A percentile compares a stretch with the other conserved stretches of the same genome.
Conservation (phyloP, 2,113 vertebrate genomes). For the Otis tarda region DNA sequence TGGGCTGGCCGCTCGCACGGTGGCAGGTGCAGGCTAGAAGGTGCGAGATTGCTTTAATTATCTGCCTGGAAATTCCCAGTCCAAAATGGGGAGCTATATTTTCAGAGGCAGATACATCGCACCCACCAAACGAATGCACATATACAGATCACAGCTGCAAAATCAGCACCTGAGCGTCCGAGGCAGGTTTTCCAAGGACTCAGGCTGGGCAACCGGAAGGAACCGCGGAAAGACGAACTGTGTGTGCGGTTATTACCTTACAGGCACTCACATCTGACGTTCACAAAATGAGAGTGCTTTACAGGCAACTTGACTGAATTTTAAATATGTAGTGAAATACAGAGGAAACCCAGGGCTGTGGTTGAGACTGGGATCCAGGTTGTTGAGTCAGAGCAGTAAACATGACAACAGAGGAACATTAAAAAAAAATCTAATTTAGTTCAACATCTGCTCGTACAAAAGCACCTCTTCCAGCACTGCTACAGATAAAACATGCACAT, state of each 20-base stretch:
- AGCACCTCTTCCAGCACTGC: neutral
- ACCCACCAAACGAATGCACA: neutral
- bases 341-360: neutral
- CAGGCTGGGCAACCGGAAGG: neutral
- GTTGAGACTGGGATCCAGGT: neutral
- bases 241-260: neutral
- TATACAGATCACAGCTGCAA: neutral
- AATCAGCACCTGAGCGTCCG: rapidly evolving
- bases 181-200: neutral
- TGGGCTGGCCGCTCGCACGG: neutral
- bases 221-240: neutral
- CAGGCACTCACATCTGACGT: neutral
- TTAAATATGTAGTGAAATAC: neutral
- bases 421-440: neutral
- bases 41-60: conserved; percentile 17
- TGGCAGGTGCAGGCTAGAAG: conserved; percentile 36
- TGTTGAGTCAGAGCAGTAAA: neutral
- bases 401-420: neutral
- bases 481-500: neutral
- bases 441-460: neutral
- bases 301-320: neutral
- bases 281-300: neutral
- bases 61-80: conserved; percentile 10
- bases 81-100: neutral
- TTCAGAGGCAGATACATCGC: neutral